phyloP scores from a whole-genome alignment of 2,797 vertebrate species.

The Zenarchopterus dispar region DNA sequence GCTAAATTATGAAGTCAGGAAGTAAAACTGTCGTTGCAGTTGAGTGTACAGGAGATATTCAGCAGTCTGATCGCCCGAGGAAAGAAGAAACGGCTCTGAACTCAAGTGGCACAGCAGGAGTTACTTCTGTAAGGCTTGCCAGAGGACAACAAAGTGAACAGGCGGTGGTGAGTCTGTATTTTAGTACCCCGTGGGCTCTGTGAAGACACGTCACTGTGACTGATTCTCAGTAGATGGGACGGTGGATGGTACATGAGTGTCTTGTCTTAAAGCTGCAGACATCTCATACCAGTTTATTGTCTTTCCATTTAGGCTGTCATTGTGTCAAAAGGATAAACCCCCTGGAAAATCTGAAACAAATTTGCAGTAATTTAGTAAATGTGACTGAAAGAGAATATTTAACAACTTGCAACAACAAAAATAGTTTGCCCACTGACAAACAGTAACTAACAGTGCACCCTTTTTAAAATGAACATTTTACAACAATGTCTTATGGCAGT shows the following conservation, averaged over 20 bases:
- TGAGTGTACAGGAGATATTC: background rate
- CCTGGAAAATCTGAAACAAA: slow-evolving; percentile 1
- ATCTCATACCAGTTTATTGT: slow-evolving; percentile 1
- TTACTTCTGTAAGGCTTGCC: background rate
- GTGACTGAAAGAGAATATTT: too few relatives aligned
- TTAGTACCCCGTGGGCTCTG: background rate
- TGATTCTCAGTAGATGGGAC: background rate
- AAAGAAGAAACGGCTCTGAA: slow-evolving; percentile 2
- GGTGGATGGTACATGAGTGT: background rate
- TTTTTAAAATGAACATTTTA: too few relatives aligned
- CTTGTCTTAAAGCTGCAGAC: slow-evolving; percentile 4
- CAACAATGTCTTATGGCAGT: too few relatives aligned
- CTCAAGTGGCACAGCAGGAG: slow-evolving; percentile 2
- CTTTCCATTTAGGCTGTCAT: slow-evolving; percentile 5
- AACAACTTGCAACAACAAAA: too few relatives aligned
- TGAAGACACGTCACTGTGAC: background rate
- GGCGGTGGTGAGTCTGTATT: slow-evolving; percentile 3
- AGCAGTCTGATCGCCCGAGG: background rate
- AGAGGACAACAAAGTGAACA: slow-evolving; percentile 9
- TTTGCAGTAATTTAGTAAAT: too few relatives aligned
- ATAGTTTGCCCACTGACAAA: too few relatives aligned
- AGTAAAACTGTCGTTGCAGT: background rate
- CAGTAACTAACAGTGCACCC: too few relatives aligned
- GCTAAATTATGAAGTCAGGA: slow-evolving; percentile 2
- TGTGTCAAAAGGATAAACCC: slow-evolving; percentile 1